Base-by-base conservation (phyloP, 2,888 invertebrate genomes). In the Listrodromus nycthemerus region DNA sequence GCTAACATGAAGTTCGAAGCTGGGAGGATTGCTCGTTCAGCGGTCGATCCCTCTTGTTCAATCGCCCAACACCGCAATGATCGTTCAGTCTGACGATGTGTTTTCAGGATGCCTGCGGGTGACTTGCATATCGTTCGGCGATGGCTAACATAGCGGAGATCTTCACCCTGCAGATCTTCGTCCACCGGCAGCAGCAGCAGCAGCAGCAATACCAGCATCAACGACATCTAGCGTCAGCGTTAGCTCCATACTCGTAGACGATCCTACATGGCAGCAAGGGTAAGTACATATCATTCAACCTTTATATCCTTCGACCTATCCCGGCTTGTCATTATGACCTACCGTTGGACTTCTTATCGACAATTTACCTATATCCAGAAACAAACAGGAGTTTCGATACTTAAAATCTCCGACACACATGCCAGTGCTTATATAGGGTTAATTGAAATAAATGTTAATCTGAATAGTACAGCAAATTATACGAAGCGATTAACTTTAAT, bases 241-340 rank as follows among this genome's bases (percentile, higher is more conserved):
- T 87, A 86, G 85, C 86, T 84, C 84, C 48, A 37, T 66, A 69
- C 73, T 41, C 87, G 78, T 82, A 86, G 83, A 85, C 86, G 67
- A 45, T 48, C 86, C 87, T 88, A 87, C 88, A 90, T 91, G 90
- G 90, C 91, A 88, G 87, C 90, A 71, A 89, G 87, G 89, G 90
- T 91, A 73, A 91, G 91, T 91, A 83, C 75, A 70, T 83, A 83
- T 82, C 84, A 75, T 78, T 50, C 37, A 65, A 75, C 50, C 70
- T 71, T 16, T 41, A 27, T 27, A 24, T 48, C 67, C 45, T n/a
- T 67, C n/a, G 13, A 41, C 21, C 58, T 6, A 45, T 21, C 21
- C 52, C 6, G 37, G n/a, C 5, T 65, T 45, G 10, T 52, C 61
- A 21, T 24, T 50, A 27, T 55, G 41, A n/a, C 30, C 8, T 45